These are phyloP conservation scores for Zosterops borbonicus DNA, from an alignment of 2,113 vertebrate genomes.

Conservation along the genomic window DNA sequence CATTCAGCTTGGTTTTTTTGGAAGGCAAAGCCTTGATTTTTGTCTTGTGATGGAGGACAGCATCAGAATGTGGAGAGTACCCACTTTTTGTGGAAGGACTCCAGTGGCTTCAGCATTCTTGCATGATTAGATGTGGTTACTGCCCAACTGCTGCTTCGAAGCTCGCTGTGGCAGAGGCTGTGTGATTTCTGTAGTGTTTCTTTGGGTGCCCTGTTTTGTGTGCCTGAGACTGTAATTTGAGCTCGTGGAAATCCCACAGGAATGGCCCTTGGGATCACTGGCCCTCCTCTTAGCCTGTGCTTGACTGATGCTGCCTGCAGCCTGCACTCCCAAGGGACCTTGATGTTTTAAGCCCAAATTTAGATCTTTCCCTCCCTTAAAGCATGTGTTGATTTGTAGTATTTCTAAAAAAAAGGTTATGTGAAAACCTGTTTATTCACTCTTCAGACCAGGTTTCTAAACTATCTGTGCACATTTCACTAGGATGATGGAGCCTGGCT, in stretches of 20 bases:
- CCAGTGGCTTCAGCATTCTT: neutral
- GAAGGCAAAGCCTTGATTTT: constrained; percentile 18
- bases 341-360: neutral
- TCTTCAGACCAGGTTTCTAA: neutral
- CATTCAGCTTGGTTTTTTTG: neutral
- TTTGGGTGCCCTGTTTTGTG: neutral
- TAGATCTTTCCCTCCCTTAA: neutral
- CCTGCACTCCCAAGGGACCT: neutral
- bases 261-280: neutral
- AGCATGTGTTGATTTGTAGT: neutral
- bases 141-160: neutral
- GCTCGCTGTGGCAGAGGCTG: neutral
- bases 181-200: neutral
- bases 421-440: neutral
- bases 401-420: neutral
- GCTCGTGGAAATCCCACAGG: neutral
- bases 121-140: neutral
- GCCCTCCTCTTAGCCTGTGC: neutral
- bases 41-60: neutral
- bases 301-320: neutral
- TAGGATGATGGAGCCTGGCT: neutral
- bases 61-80: neutral
- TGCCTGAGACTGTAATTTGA: neutral
- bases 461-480: neutral
- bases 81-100: neutral